phyloP scores from a whole-genome alignment of 2,888 invertebrate genomes.

The Sepioteuthis lessoniana region DNA sequence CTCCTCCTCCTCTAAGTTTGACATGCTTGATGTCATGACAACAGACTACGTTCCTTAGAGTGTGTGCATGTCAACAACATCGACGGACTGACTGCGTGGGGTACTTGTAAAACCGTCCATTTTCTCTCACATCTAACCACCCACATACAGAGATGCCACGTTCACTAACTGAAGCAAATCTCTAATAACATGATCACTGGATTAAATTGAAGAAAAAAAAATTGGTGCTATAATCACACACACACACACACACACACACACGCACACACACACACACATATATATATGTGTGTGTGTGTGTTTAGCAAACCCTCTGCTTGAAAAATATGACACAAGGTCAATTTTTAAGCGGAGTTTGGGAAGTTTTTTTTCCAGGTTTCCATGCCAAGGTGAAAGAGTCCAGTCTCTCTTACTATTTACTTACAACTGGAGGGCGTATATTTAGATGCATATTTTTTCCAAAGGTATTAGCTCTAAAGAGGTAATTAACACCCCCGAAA shows the following conservation, averaged over 20 bases:
- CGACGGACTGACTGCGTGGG: constrained; percentile 20
- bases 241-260: not conserved
- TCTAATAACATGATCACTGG: not conserved
- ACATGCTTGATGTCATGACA: not conserved
- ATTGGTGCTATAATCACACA: not conserved
- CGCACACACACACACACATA: not conserved
- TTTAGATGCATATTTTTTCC: too few relatives aligned
- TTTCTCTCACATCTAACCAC: not conserved
- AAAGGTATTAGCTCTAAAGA: too few relatives aligned
- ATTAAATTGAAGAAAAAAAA: not conserved
- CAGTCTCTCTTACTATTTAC: too few relatives aligned
- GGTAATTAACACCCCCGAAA: too few relatives aligned
- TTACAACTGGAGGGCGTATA: too few relatives aligned
- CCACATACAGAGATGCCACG: not conserved
- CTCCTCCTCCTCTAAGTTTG: not conserved
- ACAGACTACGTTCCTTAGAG: not conserved
- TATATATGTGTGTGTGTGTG: not conserved
- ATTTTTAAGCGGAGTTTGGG: too few relatives aligned
- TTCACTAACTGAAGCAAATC: not conserved
- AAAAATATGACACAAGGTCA: too few relatives aligned
- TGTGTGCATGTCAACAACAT: not conserved
- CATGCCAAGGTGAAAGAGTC: too few relatives aligned
- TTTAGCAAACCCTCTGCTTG: too few relatives aligned
- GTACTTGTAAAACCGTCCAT: not conserved
- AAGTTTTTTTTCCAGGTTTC: too few relatives aligned